These are phyloP conservation scores for Ctenosaura bakeri DNA, from an alignment of 2,797 vertebrate species.

Conservation along the genomic window DNA sequence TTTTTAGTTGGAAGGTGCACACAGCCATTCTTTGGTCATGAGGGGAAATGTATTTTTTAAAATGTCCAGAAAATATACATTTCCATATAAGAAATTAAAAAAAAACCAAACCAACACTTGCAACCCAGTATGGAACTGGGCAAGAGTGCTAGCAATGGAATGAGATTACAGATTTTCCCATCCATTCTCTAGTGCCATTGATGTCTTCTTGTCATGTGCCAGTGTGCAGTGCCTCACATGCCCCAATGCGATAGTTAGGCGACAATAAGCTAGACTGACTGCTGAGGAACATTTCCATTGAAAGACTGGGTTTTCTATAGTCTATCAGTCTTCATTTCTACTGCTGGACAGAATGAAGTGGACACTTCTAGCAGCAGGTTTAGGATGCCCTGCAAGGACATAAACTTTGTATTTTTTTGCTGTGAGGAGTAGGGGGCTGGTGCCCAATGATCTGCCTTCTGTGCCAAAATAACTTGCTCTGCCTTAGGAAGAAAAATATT, in stretches of 20 bases:
- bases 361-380: no score
- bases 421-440: no score
- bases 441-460: no score
- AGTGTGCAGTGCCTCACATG: not conserved
- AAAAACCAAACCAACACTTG: not conserved
- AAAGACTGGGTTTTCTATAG: no score
- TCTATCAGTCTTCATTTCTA: no score
- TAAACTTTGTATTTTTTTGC: not conserved
- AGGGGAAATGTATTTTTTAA: no score
- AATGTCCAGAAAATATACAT: not conserved
- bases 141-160: not conserved
- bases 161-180: not conserved
- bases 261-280: not conserved
- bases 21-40: no score
- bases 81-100: not conserved
- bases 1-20: no score
- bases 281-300: not conserved
- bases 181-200: not conserved
- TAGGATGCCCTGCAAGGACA: not conserved
- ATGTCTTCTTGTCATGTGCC: not conserved
- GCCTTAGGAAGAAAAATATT: no score
- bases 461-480: no score
- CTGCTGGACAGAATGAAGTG: no score
- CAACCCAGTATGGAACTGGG: not conserved
- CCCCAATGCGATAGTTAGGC: not conserved